phyloP scores from a whole-genome alignment of 1,140 invertebrate species.

The Hypothenemus hampei region DNA sequence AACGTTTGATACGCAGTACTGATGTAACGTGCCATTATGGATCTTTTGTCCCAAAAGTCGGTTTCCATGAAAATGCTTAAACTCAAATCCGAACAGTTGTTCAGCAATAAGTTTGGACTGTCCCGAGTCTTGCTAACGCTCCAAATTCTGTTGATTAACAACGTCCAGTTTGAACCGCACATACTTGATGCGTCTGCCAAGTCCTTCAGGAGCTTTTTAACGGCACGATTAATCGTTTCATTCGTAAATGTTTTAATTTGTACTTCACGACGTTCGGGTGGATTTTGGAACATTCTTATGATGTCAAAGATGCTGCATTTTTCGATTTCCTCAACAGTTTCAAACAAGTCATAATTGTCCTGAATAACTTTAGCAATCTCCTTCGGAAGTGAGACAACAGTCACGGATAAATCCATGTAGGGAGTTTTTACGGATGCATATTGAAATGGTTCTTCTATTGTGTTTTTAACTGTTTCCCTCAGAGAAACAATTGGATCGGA shows the following conservation, averaged over 20 bases:
- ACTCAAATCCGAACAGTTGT: constrained; percentile 30
- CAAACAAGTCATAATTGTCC: constrained; percentile 55
- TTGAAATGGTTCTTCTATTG: background rate
- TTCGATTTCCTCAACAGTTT: constrained; percentile 46
- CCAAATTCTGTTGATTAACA: constrained; percentile 48
- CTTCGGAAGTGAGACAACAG: constrained; percentile 73
- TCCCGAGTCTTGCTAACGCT: constrained; percentile 45
- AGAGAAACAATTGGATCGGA: constrained; percentile 96
- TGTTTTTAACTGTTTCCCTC: constrained; percentile 68
- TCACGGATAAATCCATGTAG: constrained; percentile 46
- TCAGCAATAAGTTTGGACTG: constrained; percentile 38
- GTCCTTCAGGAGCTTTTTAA: no score
- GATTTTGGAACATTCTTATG: constrained; percentile 21
- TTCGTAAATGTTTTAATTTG: constrained; percentile 33
- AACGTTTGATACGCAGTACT: constrained; percentile 38
- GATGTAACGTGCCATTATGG: constrained; percentile 37
- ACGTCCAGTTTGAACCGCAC: constrained; percentile 11
- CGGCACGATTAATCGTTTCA: constrained; percentile 26
- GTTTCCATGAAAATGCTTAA: constrained; percentile 36
- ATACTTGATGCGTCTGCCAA: no score
- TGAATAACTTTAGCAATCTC: constrained; percentile 68
- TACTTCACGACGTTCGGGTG: background rate
- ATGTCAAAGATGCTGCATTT: constrained; percentile 32
- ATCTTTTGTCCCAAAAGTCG: constrained; percentile 31
- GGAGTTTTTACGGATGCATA: constrained; percentile 1